Evolutionary conservation across 1,140 invertebrate species (phyloP), one percentile per base, ranked within the genome.

Genomic region (Apis dorsata): DNA sequence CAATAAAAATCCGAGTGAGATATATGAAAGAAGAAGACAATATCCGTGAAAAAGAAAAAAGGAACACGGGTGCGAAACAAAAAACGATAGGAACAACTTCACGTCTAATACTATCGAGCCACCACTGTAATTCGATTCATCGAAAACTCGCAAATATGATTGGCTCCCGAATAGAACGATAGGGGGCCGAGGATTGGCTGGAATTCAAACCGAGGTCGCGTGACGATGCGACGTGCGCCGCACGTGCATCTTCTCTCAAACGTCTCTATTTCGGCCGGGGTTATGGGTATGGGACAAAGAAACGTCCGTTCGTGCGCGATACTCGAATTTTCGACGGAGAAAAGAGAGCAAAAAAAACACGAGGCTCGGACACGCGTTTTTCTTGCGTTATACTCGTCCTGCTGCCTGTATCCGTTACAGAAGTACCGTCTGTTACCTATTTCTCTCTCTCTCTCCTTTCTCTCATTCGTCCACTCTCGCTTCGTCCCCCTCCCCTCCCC

Each of bases 201-300:
- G 51, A 66, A 77, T 78, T 59, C 65, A n/a, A 59, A 17, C 21
- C 53, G 66, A 49, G n/a, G 57, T 79, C 53, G 65, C 55, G 65
- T 44, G 76, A 78, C 76, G 13, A 28, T 28, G 62, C 53, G 21
- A 19, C 63, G 19, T 21, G 28, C 12, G 49, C 21, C 53, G n/a
- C 19, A 9, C 28, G 28, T 15, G 24, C 62, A 12, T 21, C 60
- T 65, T 21, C 60, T 65, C 60, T 28, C 15, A 8, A 11, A 34
- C 15, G 24, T 9, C 75, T 68, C 60, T 75, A 63, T 49, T 13
- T 13, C 21, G 34, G 44, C 11, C 9, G 10, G 19, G 12, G 44
- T 62, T 21, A 9, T n/a, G 4, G 34, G 34, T 44, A 44, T 44
- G 34, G 34, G 34, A 7, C 34, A 44, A 44, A 44, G 34, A 44